Percentiles rank a stretch among this genome's conserved stretches.
Evolutionary conservation across 2,797 vertebrate genomes (phyloP).

Genomic region (Australoheros facetus): DNA sequence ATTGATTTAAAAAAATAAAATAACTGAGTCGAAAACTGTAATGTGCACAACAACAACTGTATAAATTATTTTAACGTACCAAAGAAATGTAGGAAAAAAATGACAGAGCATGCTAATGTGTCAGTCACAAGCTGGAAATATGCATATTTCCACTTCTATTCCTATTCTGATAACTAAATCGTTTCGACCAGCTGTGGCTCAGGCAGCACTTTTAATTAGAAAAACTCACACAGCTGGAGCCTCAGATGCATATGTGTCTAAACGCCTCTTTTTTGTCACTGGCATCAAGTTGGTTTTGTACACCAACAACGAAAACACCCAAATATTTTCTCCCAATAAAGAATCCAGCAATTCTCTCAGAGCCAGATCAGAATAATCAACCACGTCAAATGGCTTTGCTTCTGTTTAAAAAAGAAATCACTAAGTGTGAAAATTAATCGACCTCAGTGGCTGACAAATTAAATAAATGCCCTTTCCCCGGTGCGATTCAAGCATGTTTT

Average conservation of each 20-base stretch:
- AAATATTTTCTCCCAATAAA: background rate
- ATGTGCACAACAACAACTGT: no score
- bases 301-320: background rate
- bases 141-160: background rate
- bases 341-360: background rate
- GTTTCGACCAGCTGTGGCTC: slow-evolving; percentile 1
- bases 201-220: slow-evolving; percentile 2
- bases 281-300: background rate
- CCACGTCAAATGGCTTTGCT: slow-evolving; percentile 1
- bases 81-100: background rate
- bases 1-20: background rate
- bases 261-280: background rate
- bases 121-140: background rate
- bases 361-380: background rate
- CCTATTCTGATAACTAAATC: background rate
- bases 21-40: no score
- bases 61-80: background rate
- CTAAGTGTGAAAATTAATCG: slow-evolving; percentile 13
- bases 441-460: background rate
- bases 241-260: background rate
- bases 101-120: background rate
- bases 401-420: background rate
- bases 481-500: background rate
- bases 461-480: background rate
- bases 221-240: slow-evolving; percentile 5